These are phyloP conservation scores for Cheirogaleus major DNA, from an alignment of 2,797 vertebrate genomes.

Conservation along the genomic window DNA sequence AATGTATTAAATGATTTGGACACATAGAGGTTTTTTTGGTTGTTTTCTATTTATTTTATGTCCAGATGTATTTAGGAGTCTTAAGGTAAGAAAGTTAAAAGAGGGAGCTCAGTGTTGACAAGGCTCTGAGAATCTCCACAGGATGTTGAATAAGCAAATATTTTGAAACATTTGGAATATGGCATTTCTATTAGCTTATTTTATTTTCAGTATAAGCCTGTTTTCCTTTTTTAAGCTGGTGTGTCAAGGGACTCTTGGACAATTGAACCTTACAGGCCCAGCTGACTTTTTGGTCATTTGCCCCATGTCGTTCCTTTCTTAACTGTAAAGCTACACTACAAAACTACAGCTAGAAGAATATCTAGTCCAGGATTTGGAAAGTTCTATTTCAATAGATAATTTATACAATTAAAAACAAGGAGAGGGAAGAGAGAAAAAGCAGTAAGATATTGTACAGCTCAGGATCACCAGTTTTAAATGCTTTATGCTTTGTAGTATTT, in stretches of 20 bases:
- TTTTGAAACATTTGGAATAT: not conserved
- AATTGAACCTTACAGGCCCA: not conserved
- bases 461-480: not conserved
- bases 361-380: not conserved
- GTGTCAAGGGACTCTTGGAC: not conserved
- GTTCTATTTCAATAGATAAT: slow-evolving; percentile 11
- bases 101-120: not conserved
- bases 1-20: not conserved
- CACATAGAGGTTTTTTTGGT: not conserved
- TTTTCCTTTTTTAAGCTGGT: slow-evolving; percentile 39
- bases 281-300: not conserved
- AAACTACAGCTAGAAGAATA: not conserved
- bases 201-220: slow-evolving; percentile 5
- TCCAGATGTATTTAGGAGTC: not conserved
- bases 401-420: not conserved
- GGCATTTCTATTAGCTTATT: not conserved
- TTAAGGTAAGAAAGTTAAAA: not conserved
- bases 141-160: not conserved
- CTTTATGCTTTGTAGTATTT: not conserved
- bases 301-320: not conserved
- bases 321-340: not conserved
- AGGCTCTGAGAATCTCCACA: not conserved
- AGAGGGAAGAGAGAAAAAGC: not conserved
- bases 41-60: not conserved
- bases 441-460: not conserved